phyloP scores from a whole-genome alignment of 2,113 vertebrate species.

The Hipposideros armiger region DNA sequence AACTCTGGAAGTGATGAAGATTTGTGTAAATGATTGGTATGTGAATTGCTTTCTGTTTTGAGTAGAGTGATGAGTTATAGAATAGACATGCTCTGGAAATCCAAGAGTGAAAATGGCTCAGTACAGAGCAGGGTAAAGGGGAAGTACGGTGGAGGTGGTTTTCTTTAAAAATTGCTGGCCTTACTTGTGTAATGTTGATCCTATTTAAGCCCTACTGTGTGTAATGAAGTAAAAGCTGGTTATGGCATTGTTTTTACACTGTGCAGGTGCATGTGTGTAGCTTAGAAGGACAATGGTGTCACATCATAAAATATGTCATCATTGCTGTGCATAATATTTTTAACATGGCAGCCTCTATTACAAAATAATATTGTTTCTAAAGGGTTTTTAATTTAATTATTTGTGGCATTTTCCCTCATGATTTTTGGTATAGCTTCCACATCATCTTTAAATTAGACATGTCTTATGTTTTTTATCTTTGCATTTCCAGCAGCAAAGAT shows the following conservation, averaged over 20 bases:
- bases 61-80: not conserved
- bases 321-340: slow-evolving; percentile 57
- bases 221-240: slow-evolving; percentile 57
- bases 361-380: slow-evolving; percentile 56
- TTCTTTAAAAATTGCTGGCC: not conserved
- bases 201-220: slow-evolving; percentile 57
- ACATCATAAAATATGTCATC: not conserved
- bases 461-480: slow-evolving; percentile 44
- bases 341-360: slow-evolving; percentile 60
- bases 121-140: not conserved
- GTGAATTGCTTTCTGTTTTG: slow-evolving; percentile 27
- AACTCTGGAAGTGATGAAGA: not conserved
- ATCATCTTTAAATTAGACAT: slow-evolving; percentile 30
- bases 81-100: not conserved
- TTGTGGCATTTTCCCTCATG: not conserved
- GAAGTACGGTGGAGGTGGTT: not conserved
- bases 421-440: slow-evolving; percentile 43
- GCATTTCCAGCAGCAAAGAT: slow-evolving; percentile 47
- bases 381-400: slow-evolving; percentile 63
- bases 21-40: not conserved
- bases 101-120: slow-evolving; percentile 1
- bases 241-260: slow-evolving; percentile 50
- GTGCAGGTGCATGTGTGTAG: not conserved
- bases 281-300: slow-evolving; percentile 58
- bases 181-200: slow-evolving; percentile 63